Percentiles rank a stretch among this genome's conserved stretches.
Conservation (phyloP, 2,797 vertebrate genomes). For the Sebastes umbrosus region DNA sequence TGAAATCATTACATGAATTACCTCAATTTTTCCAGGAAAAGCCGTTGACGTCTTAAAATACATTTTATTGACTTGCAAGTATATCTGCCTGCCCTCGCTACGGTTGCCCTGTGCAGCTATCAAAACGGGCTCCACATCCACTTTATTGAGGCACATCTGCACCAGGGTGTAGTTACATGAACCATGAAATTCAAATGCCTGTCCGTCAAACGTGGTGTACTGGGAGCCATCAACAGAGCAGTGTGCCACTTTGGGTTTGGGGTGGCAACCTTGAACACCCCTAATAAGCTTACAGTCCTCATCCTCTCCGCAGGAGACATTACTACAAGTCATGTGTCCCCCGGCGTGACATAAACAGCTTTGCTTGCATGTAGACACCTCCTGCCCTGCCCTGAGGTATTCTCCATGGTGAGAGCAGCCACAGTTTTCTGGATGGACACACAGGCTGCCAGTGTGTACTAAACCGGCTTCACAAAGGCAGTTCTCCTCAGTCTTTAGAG, state of each 20-base stretch:
- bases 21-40: slow-evolving; percentile 38
- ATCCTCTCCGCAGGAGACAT: slow-evolving; percentile 42
- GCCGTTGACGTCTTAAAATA: slow-evolving; percentile 19
- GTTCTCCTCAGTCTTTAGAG: slow-evolving; percentile 67
- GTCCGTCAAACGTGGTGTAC: slow-evolving; percentile 58
- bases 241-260: slow-evolving; percentile 29
- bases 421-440: slow-evolving; percentile 58
- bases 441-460: slow-evolving; percentile 63
- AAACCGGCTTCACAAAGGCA: slow-evolving; percentile 75
- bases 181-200: slow-evolving; percentile 61
- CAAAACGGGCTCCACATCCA: slow-evolving; percentile 43
- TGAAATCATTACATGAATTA: slow-evolving; percentile 19
- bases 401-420: slow-evolving; percentile 66
- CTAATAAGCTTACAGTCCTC: slow-evolving; percentile 68
- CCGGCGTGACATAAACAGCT: slow-evolving; percentile 71
- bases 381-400: slow-evolving; percentile 55
- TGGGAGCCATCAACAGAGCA: slow-evolving; percentile 59
- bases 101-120: slow-evolving; percentile 28
- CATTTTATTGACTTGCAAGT: slow-evolving; percentile 41
- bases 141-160: slow-evolving; percentile 16
- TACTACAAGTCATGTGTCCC: slow-evolving; percentile 40
- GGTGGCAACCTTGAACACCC: slow-evolving; percentile 73
- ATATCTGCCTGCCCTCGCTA: slow-evolving; percentile 1
- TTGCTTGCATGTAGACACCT: slow-evolving; percentile 70
- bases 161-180: slow-evolving; percentile 65